Conservation (phyloP, 2,888 invertebrate genomes). For the Tipula lateralis region DNA sequence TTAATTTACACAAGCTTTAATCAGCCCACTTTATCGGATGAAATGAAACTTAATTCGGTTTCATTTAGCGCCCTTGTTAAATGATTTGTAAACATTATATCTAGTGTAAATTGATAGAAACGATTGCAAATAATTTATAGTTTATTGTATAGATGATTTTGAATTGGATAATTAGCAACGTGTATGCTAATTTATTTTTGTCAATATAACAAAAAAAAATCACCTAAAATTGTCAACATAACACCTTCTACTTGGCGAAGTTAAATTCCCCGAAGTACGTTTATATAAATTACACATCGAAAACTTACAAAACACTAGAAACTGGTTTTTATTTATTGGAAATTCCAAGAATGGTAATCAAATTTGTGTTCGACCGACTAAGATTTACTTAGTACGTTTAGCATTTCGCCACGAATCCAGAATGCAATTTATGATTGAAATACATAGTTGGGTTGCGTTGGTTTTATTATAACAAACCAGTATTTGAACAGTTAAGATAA, state of each 20-base stretch:
- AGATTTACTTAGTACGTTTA: no score
- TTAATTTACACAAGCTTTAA: neutral
- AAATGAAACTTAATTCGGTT: neutral
- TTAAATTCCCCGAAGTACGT: neutral
- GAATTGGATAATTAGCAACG: neutral
- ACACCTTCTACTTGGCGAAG: neutral
- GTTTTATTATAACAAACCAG: no score
- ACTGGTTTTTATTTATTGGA: neutral
- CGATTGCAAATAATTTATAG: neutral
- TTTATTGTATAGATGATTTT: no score
- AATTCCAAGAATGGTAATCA: neutral
- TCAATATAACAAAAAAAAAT: neutral
- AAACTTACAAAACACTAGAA: neutral
- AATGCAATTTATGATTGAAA: no score
- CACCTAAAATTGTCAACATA: neutral
- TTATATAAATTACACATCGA: neutral
- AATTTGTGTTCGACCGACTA: no score
- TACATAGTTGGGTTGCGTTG: no score
- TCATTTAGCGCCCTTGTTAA: neutral
- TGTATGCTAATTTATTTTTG: neutral
- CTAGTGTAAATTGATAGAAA: neutral
- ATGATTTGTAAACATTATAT: neutral
- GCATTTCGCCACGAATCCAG: no score
- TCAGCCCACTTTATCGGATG: neutral
- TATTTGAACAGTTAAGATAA: no score